Percentiles rank a stretch among this genome's conserved stretches.
These are phyloP conservation scores for Macrotrachela quadricornifera DNA, from an alignment of 1,140 invertebrate genomes.

Conservation along the genomic window DNA sequence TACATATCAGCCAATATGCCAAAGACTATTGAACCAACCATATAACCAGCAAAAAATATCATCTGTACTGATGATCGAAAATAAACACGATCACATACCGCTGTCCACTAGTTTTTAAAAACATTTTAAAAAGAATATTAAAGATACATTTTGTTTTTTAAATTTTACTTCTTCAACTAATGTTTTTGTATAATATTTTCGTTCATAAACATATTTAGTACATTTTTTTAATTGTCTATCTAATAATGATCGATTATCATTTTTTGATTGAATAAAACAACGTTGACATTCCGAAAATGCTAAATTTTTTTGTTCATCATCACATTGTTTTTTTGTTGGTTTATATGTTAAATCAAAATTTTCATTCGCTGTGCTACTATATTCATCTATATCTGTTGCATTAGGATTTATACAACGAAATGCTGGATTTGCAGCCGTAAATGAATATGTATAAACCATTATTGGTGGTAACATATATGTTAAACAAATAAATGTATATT, in stretches of 20 bases:
- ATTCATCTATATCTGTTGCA: too few relatives aligned
- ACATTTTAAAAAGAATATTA: too few relatives aligned
- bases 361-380: too few relatives aligned
- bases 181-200: constrained; percentile 1
- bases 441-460: constrained; percentile 1
- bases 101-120: not conserved
- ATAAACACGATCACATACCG: not conserved
- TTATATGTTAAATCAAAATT: too few relatives aligned
- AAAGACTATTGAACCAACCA: constrained; percentile 6
- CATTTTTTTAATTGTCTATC: not conserved
- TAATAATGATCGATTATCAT: too few relatives aligned
- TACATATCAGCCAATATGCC: constrained; percentile 8
- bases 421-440: constrained; percentile 1
- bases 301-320: too few relatives aligned
- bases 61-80: constrained; percentile 1
- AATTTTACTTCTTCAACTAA: constrained; percentile 1
- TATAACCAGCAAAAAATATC: constrained; percentile 4
- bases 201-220: not conserved
- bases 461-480: not conserved
- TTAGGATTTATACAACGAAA: not conserved
- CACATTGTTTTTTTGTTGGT: too few relatives aligned
- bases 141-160: too few relatives aligned
- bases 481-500: not conserved
- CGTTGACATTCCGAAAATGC: too few relatives aligned
- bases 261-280: too few relatives aligned